Evolutionary conservation across 2,113 vertebrate species (phyloP).

Genomic region (zebrafish (Danio rerio)): DNA sequence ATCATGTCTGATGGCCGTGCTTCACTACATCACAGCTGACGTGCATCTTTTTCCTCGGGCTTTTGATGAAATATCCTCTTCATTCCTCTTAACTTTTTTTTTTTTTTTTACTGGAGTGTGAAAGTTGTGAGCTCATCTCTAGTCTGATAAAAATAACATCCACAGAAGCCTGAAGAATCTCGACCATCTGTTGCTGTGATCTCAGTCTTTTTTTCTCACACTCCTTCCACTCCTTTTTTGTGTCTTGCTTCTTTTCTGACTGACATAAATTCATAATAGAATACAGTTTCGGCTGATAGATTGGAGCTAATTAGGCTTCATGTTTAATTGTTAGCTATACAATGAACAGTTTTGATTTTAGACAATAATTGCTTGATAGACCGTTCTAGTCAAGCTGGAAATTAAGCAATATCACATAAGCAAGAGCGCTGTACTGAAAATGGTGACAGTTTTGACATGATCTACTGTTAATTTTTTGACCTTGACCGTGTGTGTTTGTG

Average conservation of each 20-base stretch:
- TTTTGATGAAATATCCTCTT: slow-evolving; percentile 47
- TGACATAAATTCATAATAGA: background rate
- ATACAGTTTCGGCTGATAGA: background rate
- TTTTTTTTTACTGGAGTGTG: slow-evolving; percentile 36
- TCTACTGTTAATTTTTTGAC: too few relatives aligned
- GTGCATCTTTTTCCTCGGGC: slow-evolving; percentile 1
- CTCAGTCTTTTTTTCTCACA: slow-evolving; percentile 41
- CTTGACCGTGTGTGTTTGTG: too few relatives aligned
- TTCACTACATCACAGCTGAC: slow-evolving; percentile 19
- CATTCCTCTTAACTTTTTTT: background rate
- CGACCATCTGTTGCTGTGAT: slow-evolving; percentile 75
- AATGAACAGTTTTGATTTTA: background rate
- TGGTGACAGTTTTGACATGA: too few relatives aligned
- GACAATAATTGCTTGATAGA: background rate
- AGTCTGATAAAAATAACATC: slow-evolving; percentile 75
- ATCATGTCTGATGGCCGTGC: slow-evolving; percentile 4
- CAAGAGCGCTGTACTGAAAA: background rate
- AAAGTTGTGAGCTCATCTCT: slow-evolving; percentile 66
- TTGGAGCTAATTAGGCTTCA: background rate
- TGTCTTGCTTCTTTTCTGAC: background rate
- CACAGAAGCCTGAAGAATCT: slow-evolving; percentile 63
- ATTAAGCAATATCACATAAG: background rate
- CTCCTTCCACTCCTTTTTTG: background rate
- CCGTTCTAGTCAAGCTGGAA: background rate
- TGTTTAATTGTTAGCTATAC: background rate